Evolutionary conservation across 2,113 vertebrate species (phyloP), one percentile per base, ranked within the genome.

Genomic region (Colossoma macropomum): DNA sequence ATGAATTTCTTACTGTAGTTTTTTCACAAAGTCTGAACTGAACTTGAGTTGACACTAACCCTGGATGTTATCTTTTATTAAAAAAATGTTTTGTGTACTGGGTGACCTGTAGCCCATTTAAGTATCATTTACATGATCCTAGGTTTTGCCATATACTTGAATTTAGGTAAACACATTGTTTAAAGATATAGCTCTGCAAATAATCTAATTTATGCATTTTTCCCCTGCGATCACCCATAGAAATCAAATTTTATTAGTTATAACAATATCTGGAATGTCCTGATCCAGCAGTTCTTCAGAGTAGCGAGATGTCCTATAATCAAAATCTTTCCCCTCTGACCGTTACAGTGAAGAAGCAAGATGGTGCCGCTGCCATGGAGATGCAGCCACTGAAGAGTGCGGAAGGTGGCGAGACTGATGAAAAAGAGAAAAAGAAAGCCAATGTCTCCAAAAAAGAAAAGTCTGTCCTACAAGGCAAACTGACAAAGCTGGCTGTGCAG

Each of bases 331-430:
- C 21, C 84, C 27, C 71, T 90, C 28, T 90, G 86, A 82, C 91
- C 65, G 85, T 89, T 91, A 83, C 94, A 99, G 98, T 97, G 87
- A 99, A 99, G 92, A 98, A 99, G 90, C 97, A 97, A 92, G 98
- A 99, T 3, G 97, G 97, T 48, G 98, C 98, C 19, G 98, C 98
- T 30, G 98, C 97, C 79, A 99, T 99, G 98, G 98, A 99, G 91
- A 99, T 99, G 98, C 97, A 99, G 87, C 98, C 98, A 0, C 93
- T 99, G 84, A 99, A 99, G 95, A 99, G 97, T 1, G 97, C 97
- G 0, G 98, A 99, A 91, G 97, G 98, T 0, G 98, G 97, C 2
- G 97, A 99, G 10, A 85, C 95, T 0, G 98, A 99, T 0, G 97
- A 99, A 52, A 97, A 97, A 86, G 96, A 97, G 91, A 97, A 95